Evolutionary conservation across 2,797 vertebrate species (phyloP), one percentile per base, ranked within the genome.

Genomic region (Selene dorsalis): DNA sequence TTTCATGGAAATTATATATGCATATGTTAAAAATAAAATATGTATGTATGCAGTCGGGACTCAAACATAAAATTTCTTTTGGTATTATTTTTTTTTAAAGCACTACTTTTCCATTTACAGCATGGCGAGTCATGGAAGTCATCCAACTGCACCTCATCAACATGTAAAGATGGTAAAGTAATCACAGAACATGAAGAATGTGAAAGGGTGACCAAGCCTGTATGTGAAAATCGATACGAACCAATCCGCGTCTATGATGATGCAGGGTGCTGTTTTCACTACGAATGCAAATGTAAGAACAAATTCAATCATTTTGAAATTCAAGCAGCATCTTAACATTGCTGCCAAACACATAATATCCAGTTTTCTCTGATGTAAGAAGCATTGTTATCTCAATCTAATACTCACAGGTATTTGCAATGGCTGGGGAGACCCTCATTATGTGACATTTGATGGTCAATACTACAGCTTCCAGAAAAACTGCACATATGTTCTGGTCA

Each of bases 341-440:
- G 30, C 48, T 20, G 14, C 11, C 30, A 60, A 30, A n/a, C 26
- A n/a, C 4, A 61, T 24, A 14, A 17, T 30, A 26, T 58, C 2
- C 10, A 32, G 3, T 11, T 73, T 55, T 35, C 1, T 39, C 28
- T 64, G 9, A 18, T 64, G 2, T 58, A 28, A 47, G 7, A 65
- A 3, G 73, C 2, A 24, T 3, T 30, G 0, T 41, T 13, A 55
- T 71, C 13, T 77, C 4, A 45, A 14, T 77, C 11, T 48, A 7
- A 47, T 77, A 41, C 82, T 80, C 75, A 0, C 93, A 99, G 98
- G 97, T 89, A 76, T 93, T 80, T 99, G 98, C 79, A 66, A 53
- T 0, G 96, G 97, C 78, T 98, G 97, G 97, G 97, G 97, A 72
- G 96, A 97, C 88, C 95, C 96, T 0, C 97, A 99, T 90, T 96